A percentile compares a stretch with the other conserved stretches of the same genome.
Conservation (phyloP, 1,140 invertebrate genomes). For the Metaphire vulgaris region DNA sequence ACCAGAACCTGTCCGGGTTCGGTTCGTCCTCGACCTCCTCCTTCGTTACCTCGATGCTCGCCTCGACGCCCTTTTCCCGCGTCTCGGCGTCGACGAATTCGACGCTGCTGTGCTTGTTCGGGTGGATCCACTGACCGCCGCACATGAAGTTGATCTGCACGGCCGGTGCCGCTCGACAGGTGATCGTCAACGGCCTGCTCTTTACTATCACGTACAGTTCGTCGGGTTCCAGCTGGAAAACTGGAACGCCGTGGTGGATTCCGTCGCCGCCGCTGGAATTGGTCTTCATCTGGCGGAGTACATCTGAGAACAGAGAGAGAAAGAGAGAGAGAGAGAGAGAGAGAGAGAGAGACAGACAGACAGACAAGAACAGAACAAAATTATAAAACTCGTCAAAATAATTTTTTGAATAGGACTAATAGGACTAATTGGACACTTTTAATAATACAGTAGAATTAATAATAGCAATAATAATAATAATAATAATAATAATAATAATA, state of each 20-base stretch:
- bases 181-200: conserved; percentile 75
- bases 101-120: conserved; percentile 60
- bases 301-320: not conserved
- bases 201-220: conserved; percentile 74
- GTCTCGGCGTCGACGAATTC: too few relatives aligned
- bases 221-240: conserved; percentile 77
- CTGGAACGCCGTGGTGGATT: not conserved
- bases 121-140: conserved; percentile 62
- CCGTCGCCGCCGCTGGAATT: not conserved
- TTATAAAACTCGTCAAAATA: too few relatives aligned
- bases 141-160: conserved; percentile 71
- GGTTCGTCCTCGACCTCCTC: conserved; percentile 86
- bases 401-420: too few relatives aligned
- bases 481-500: too few relatives aligned
- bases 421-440: too few relatives aligned
- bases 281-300: not conserved
- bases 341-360: too few relatives aligned
- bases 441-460: too few relatives aligned
- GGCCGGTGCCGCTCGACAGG: conserved; percentile 77
- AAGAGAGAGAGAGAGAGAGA: too few relatives aligned
- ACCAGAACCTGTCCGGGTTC: conserved; percentile 71
- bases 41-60: conserved; percentile 74
- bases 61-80: too few relatives aligned
- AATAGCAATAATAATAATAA: too few relatives aligned
- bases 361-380: too few relatives aligned